A percentile compares a stretch with the other conserved stretches of the same genome.
Conservation (phyloP, 2,888 invertebrate genomes). For the Diachrysia chrysitis region DNA sequence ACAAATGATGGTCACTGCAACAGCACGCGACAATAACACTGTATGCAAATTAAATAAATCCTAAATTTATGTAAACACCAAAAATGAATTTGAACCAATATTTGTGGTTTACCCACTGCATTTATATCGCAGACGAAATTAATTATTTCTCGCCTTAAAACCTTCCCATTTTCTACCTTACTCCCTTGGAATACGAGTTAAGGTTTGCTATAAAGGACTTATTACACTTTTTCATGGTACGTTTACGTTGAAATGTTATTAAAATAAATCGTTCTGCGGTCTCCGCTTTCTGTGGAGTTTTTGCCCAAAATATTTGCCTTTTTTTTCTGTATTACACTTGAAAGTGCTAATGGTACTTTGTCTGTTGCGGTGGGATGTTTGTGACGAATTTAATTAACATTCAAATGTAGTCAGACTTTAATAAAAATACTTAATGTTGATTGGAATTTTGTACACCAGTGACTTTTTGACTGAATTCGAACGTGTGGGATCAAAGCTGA, state of each 20-base stretch:
- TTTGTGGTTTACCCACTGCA: slow-evolving; percentile 57
- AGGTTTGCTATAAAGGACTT: slow-evolving; percentile 18
- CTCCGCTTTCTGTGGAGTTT: slow-evolving; percentile 38
- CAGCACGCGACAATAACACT: slow-evolving; percentile 11
- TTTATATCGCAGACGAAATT: slow-evolving; percentile 53
- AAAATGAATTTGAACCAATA: slow-evolving; percentile 52
- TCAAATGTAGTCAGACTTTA: not conserved
- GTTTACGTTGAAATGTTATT: slow-evolving; percentile 52
- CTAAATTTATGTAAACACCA: slow-evolving; percentile 42
- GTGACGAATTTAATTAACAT: slow-evolving; percentile 5
- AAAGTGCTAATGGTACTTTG: slow-evolving; percentile 4
- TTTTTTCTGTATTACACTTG: slow-evolving; percentile 19
- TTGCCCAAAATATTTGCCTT: slow-evolving; percentile 29
- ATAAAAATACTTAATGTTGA: not conserved
- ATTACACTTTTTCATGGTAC: slow-evolving; percentile 35
- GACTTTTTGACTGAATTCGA: not conserved
- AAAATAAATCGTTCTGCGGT: slow-evolving; percentile 60
- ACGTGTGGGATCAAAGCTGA: not conserved
- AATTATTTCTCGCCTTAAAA: slow-evolving; percentile 45
- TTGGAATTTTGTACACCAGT: not conserved
- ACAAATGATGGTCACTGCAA: not conserved
- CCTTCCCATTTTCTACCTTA: slow-evolving; percentile 26
- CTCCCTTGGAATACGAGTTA: slow-evolving; percentile 9
- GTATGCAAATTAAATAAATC: slow-evolving; percentile 30
- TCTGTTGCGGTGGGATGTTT: not conserved